phyloP scores from a whole-genome alignment of 2,113 vertebrate species.

The Nesoenas mayeri region DNA sequence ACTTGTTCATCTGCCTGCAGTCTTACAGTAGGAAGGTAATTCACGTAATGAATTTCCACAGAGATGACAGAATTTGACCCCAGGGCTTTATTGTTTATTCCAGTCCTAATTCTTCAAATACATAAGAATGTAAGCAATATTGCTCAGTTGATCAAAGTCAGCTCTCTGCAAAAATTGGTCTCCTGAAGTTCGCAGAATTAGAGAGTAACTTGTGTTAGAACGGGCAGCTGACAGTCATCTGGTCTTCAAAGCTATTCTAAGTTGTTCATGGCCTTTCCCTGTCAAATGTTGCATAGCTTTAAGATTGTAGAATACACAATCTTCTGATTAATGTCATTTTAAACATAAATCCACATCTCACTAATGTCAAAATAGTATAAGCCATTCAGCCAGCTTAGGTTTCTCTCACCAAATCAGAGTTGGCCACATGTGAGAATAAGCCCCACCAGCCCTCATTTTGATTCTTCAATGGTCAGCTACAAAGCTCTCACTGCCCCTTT shows the following conservation, averaged over 20 bases:
- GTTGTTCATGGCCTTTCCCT: not conserved
- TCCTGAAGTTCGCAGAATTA: not conserved
- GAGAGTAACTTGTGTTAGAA: not conserved
- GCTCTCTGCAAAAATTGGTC: not conserved
- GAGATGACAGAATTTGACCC: not conserved
- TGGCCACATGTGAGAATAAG: not conserved
- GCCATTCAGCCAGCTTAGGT: not conserved
- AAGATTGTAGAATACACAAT: not conserved
- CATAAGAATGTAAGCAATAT: not conserved
- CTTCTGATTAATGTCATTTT: not conserved
- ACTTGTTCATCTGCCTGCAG: not conserved
- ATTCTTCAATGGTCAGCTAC: not conserved
- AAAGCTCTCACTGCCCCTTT: not conserved
- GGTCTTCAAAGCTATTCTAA: not conserved
- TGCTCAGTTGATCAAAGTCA: not conserved
- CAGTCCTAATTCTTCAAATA: not conserved
- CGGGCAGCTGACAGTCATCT: not conserved
- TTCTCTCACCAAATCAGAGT: not conserved
- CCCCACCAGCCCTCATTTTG: not conserved
- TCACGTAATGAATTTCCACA: not conserved
- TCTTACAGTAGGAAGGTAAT: not conserved
- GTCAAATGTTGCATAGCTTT: not conserved
- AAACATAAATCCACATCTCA: not conserved
- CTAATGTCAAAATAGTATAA: not conserved
- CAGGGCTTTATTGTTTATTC: not conserved